A percentile compares a stretch with the other conserved stretches of the same genome.
Conservation (phyloP, 2,797 vertebrate species). For the Tiaroga cobitis region DNA sequence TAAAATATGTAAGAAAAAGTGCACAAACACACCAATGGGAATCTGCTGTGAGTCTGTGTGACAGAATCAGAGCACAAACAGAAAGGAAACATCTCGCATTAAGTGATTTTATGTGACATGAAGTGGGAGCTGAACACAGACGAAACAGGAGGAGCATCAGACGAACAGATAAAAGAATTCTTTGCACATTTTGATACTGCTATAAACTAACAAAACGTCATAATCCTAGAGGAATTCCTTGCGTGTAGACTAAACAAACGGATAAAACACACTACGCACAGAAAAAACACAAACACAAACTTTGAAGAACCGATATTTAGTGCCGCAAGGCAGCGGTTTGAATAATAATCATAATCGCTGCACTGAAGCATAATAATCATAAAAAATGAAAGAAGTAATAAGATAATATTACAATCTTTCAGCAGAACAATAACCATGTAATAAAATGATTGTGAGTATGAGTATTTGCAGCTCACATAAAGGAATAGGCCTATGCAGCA, state of each 20-base stretch:
- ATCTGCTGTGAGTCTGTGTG: neutral
- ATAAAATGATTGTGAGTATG: neutral
- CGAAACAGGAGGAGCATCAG: neutral
- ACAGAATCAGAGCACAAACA: conserved; percentile 11
- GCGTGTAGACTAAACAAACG: neutral
- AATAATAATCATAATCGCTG: no score
- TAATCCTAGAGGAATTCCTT: conserved; percentile 24
- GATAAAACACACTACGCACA: neutral
- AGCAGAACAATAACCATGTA: conserved; percentile 1
- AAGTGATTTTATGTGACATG: conserved; percentile 2
- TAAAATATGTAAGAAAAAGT: neutral
- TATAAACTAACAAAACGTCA: neutral
- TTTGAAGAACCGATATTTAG: neutral
- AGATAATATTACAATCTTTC: conserved; percentile 10
- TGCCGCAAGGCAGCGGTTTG: neutral
- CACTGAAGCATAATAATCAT: neutral
- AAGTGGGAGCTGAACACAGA: neutral
- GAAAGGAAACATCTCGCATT: neutral
- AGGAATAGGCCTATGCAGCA: neutral
- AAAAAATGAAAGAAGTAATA: neutral
- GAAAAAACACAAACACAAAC: neutral
- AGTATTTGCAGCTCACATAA: neutral
- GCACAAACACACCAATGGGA: neutral
- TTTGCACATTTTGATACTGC: neutral
- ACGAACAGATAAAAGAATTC: neutral